Evolutionary conservation across 2,113 vertebrate species (phyloP).

Genomic region (Dipodomys stephensi): DNA sequence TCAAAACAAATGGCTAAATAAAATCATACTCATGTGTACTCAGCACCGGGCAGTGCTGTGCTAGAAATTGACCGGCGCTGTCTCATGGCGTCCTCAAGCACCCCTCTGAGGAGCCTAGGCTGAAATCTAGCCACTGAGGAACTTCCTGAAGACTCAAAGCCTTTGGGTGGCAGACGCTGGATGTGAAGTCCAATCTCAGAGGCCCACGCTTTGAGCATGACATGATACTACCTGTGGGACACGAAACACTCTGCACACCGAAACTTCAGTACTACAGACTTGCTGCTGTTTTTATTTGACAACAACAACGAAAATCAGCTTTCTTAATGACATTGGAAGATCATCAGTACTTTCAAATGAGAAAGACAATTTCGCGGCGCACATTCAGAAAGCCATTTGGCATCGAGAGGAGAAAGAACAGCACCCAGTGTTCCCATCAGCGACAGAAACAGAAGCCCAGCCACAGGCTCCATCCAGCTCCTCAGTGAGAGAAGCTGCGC

Average conservation of each 20-base stretch:
- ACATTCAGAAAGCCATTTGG: slow-evolving; percentile 26
- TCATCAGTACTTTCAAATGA: slow-evolving; percentile 44
- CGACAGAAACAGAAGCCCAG: not conserved
- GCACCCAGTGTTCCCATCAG: not conserved
- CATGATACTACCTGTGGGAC: not conserved
- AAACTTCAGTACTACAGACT: not conserved
- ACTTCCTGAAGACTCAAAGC: not conserved
- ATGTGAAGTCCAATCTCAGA: not conserved
- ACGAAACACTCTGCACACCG: not conserved
- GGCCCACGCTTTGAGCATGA: not conserved
- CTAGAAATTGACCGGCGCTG: fast-evolving
- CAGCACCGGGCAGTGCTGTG: not conserved
- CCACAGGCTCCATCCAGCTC: not conserved
- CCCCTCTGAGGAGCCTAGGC: not conserved
- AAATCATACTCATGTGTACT: fast-evolving
- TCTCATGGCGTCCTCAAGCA: fast-evolving
- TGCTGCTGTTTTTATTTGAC: slow-evolving; percentile 34
- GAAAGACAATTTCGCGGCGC: not conserved
- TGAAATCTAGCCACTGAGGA: not conserved
- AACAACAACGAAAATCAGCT: slow-evolving; percentile 24
- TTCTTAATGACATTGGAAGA: slow-evolving; percentile 24
- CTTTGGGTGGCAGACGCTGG: not conserved
- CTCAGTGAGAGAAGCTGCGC: not conserved
- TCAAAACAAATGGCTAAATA: not conserved
- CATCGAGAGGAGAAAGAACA: not conserved